Evolutionary conservation across 2,888 invertebrate species (phyloP).

Genomic region (Tetranychus piercei): DNA sequence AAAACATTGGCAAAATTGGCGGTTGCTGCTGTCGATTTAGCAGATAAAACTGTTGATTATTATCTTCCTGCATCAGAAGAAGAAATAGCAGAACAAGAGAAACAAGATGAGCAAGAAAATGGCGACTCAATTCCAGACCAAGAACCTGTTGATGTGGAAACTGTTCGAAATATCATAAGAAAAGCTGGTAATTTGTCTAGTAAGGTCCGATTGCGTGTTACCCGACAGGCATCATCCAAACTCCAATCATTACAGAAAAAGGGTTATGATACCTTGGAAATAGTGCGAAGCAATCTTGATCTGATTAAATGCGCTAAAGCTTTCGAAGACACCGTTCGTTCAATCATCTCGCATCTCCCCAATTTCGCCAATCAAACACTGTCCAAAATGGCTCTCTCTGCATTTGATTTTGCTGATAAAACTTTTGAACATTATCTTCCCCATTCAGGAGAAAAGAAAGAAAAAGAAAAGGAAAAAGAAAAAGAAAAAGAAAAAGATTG

Average conservation of each 20-base stretch:
- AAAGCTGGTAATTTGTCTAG: neutral
- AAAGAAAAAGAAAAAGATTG: too few relatives aligned
- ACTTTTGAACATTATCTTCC: conserved; percentile 8
- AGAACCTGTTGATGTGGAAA: neutral
- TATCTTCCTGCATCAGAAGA: neutral
- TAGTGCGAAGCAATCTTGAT: too few relatives aligned
- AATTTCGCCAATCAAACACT: too few relatives aligned
- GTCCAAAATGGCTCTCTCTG: neutral
- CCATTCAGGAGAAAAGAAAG: neutral
- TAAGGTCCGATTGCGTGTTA: neutral
- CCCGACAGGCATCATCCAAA: too few relatives aligned
- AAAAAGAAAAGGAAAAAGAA: too few relatives aligned
- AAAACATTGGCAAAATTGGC: too few relatives aligned
- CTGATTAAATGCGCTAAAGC: too few relatives aligned
- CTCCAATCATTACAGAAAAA: too few relatives aligned
- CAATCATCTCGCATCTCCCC: too few relatives aligned
- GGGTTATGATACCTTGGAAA: too few relatives aligned
- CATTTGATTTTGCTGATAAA: conserved; percentile 16
- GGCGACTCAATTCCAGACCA: too few relatives aligned
- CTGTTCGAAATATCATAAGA: neutral
- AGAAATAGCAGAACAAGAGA: neutral
- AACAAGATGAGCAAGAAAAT: neutral
- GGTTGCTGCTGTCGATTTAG: conserved; percentile 11
- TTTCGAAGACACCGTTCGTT: too few relatives aligned
- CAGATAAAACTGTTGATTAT: conserved; percentile 15